A percentile compares a stretch with the other conserved stretches of the same genome.
Evolutionary conservation across 2,113 vertebrate genomes (phyloP).

Genomic region (Prionailurus viverrinus): DNA sequence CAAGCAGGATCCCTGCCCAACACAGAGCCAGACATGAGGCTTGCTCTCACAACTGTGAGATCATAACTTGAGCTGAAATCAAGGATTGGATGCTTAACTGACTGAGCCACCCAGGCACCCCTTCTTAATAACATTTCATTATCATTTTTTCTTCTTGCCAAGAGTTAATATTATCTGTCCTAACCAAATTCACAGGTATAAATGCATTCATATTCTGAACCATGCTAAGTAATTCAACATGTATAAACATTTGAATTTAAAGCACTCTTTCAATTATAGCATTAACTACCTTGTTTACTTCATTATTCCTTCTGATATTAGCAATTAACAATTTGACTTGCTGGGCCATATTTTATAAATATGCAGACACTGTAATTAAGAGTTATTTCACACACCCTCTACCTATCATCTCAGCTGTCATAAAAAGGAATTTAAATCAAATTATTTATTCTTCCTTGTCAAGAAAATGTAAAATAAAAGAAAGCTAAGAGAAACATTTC

Average conservation of each 20-base stretch:
- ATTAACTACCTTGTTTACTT: slow-evolving; percentile 50
- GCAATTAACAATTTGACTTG: slow-evolving; percentile 54
- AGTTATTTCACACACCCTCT: slow-evolving; percentile 23
- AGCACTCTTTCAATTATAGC: background rate
- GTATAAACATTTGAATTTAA: slow-evolving; percentile 13
- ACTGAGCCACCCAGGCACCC: too few relatives aligned
- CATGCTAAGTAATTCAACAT: background rate
- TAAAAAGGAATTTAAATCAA: slow-evolving; percentile 9
- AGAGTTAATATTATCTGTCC: background rate
- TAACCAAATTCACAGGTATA: slow-evolving; percentile 1
- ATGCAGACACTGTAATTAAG: background rate
- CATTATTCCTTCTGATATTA: slow-evolving; percentile 23
- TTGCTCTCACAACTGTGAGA: too few relatives aligned
- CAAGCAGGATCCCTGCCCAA: too few relatives aligned
- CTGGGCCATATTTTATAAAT: background rate
- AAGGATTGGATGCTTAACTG: too few relatives aligned
- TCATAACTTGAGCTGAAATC: too few relatives aligned
- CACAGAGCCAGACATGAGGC: too few relatives aligned
- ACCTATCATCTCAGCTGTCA: background rate
- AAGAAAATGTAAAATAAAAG: slow-evolving; percentile 33
- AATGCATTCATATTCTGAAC: slow-evolving; percentile 13
- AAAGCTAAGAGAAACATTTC: slow-evolving; percentile 19
- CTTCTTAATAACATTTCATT: background rate
- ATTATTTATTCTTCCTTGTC: slow-evolving; percentile 27
- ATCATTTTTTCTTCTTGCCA: slow-evolving; percentile 2